Evolutionary conservation across 2,888 invertebrate genomes (phyloP).

Genomic region (Apotomis turbidana): DNA sequence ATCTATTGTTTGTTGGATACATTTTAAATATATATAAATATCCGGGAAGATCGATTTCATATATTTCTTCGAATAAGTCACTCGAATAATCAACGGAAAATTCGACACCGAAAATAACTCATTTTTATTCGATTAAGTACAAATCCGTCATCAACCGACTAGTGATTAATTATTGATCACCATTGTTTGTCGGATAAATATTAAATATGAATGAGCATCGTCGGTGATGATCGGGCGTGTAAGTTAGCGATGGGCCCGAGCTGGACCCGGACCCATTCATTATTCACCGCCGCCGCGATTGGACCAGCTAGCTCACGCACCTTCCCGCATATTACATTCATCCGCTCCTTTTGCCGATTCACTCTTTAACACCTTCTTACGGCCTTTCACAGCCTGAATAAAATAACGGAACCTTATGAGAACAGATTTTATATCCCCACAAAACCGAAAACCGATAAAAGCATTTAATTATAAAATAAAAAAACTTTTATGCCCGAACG

Average conservation of each 20-base stretch:
- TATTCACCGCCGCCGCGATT: conserved; percentile 68
- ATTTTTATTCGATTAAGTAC: background rate
- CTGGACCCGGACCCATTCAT: conserved; percentile 63
- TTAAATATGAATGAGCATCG: conserved; percentile 32
- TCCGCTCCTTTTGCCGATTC: conserved; percentile 75
- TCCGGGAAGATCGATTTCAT: too few relatives aligned
- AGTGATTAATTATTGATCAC: conserved; percentile 12
- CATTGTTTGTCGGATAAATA: conserved; percentile 9
- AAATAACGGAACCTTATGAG: conserved; percentile 72
- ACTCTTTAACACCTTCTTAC: conserved; percentile 81
- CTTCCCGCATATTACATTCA: conserved; percentile 75
- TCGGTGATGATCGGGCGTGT: conserved; percentile 15
- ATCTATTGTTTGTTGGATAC: too few relatives aligned
- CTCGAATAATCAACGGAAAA: too few relatives aligned
- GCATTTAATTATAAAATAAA: conserved; percentile 48
- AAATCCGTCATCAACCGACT: conserved; percentile 10
- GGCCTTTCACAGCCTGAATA: conserved; percentile 75
- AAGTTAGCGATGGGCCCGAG: conserved; percentile 47
- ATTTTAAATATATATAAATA: too few relatives aligned
- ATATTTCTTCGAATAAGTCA: too few relatives aligned
- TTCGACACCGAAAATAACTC: background rate
- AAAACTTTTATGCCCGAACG: conserved; percentile 16
- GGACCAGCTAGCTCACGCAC: conserved; percentile 52
- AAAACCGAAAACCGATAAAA: conserved; percentile 56
- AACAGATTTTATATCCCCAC: conserved; percentile 62